Conservation (phyloP, 2,888 invertebrate species). For the Leistus spinibarbis region DNA sequence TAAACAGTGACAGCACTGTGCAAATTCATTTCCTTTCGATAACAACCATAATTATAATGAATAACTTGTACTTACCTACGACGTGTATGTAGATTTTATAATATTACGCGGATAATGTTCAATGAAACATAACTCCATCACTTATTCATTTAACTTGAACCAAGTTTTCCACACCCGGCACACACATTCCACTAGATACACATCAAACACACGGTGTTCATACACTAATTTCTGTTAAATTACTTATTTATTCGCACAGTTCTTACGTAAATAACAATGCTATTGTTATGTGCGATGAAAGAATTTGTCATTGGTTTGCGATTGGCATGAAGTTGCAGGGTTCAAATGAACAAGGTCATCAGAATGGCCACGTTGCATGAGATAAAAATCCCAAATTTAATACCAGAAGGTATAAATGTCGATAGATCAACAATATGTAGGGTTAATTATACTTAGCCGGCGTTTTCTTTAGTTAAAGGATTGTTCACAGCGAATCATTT, state of each 20-base stretch:
- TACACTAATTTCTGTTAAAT: conserved; percentile 17
- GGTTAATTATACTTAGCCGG: no score
- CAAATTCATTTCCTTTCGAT: conserved; percentile 1
- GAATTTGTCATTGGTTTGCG: conserved; percentile 34
- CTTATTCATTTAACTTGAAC: conserved; percentile 7
- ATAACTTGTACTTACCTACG: conserved; percentile 30
- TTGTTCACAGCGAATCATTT: no score
- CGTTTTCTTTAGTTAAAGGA: no score
- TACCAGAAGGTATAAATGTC: not conserved
- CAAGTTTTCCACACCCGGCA: conserved; percentile 14
- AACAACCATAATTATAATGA: conserved; percentile 13
- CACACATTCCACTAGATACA: conserved; percentile 20
- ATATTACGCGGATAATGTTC: conserved; percentile 19
- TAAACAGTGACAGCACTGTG: not conserved
- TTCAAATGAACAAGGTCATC: conserved; percentile 38
- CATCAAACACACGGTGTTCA: not conserved
- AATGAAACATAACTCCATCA: conserved; percentile 28
- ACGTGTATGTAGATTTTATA: conserved; percentile 19
- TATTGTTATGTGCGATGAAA: conserved; percentile 40
- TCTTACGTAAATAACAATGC: conserved; percentile 42
- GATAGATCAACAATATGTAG: no score
- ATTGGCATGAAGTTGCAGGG: conserved; percentile 34
- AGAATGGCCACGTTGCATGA: not conserved
- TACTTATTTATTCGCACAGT: conserved; percentile 29
- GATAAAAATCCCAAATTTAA: not conserved